Evolutionary conservation across 2,888 invertebrate species (phyloP).

Genomic region (Hofmannophila pseudospretella): DNA sequence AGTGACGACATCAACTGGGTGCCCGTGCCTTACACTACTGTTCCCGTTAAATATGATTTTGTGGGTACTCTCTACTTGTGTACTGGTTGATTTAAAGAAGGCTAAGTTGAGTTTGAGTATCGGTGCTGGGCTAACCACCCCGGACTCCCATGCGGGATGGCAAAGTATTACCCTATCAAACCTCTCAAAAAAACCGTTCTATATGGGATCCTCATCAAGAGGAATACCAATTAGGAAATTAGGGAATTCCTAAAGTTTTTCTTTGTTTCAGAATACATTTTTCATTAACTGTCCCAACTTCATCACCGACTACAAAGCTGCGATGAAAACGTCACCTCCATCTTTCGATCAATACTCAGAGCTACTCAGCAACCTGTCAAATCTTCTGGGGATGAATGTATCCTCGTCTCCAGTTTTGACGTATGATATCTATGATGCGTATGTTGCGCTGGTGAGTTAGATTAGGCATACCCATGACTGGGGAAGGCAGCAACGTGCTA

Average conservation of each 20-base stretch:
- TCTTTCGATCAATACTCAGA: constrained; percentile 14
- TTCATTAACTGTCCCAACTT: constrained; percentile 29
- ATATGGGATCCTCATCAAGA: no score
- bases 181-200: no score
- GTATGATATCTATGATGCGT: background rate
- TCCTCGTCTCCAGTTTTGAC: background rate
- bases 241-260: no score
- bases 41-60: constrained; percentile 12
- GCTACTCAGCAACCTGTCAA: constrained; percentile 18
- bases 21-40: constrained; percentile 17
- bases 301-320: background rate
- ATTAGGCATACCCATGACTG: no score
- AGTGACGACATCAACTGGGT: constrained; percentile 13
- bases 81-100: no score
- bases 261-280: constrained; percentile 28
- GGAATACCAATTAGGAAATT: no score
- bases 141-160: no score
- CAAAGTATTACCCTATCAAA: no score
- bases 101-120: no score
- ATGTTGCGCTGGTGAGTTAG: constrained; percentile 3
- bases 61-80: constrained; percentile 14
- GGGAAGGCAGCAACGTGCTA: no score
- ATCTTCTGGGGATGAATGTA: background rate
- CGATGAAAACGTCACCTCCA: background rate
- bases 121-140: no score